Base-by-base conservation (phyloP, 2,888 invertebrate genomes). In the Tachystola acroxantha region DNA sequence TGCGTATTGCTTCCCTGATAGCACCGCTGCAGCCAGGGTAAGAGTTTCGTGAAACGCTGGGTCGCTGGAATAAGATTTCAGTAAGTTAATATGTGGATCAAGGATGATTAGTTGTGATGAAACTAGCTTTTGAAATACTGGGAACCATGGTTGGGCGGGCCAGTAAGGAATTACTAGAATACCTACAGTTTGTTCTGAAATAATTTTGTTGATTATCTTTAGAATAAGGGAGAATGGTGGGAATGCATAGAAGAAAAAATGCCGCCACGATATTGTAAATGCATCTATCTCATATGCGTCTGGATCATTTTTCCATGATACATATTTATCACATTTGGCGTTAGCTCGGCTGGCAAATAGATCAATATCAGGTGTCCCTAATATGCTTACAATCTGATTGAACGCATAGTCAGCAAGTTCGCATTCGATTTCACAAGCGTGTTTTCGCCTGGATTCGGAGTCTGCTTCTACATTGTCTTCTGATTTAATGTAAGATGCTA, bases 1-100 rank as follows among this genome's bases (percentile, higher is more conserved):
- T 24, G 7, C 25, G 4, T 11, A 44, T 35, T 2, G 14, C 14
- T 14, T 16, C 12, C 2, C 16, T 14, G 30, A 30, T 7, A 30
- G n/a, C 16, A n/a, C 7, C 13, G 28, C 45, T 12, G 39, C 44
- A 36, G 22, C 50, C 52, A 49, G 45, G 30, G 37, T 42, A 49
- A 47, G 44, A 10, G 36, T 24, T 7, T 7, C 16, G 14, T 36
- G 41, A 6, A 40, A 31, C n/a, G 33, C 14, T 13, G 10, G 1
- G 10, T 19, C 3, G n/a, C 38, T 42, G 38, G 19, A 42, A 42
- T 27, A 29, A 14, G 41, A 42, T 22, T 11, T 26, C n/a, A 42
- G 12, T 9, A 22, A 31, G 10, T 36, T 33, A 10, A 10, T 32
- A 11, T 28, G 7, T 2, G 37, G 37, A 6, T 24, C 9, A 32